Evolutionary conservation across 2,797 vertebrate genomes (phyloP).

Genomic region (Pogoniulus pusillus): DNA sequence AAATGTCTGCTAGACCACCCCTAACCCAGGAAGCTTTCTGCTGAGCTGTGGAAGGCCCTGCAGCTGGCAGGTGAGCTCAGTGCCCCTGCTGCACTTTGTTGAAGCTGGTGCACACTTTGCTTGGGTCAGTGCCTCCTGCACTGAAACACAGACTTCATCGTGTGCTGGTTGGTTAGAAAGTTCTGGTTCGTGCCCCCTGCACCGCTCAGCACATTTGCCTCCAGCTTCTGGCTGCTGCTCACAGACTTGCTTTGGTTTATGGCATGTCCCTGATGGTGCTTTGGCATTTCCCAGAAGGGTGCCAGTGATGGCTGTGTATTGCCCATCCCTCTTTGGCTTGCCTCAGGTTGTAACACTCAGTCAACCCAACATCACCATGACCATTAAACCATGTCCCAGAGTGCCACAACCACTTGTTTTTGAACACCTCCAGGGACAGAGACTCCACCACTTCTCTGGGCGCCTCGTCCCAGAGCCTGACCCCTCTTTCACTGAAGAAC

Average conservation of each 20-base stretch:
- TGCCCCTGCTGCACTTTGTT: not conserved
- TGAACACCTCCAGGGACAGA: too few species aligned
- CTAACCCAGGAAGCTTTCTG: not conserved
- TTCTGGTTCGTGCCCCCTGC: not conserved
- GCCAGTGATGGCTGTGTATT: not conserved
- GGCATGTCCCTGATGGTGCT: not conserved
- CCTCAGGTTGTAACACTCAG: slow-evolving; percentile 40
- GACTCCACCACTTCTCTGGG: too few species aligned
- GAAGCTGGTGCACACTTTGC: not conserved
- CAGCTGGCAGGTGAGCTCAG: not conserved
- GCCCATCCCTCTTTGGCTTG: not conserved
- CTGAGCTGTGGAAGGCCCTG: not conserved
- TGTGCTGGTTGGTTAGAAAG: not conserved
- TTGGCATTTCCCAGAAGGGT: not conserved
- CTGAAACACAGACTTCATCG: not conserved
- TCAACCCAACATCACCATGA: not conserved
- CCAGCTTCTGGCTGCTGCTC: not conserved
- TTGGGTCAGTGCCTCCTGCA: not conserved
- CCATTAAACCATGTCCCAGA: too few species aligned
- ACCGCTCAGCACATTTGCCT: not conserved
- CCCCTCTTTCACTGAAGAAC: too few species aligned
- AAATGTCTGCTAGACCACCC: not conserved
- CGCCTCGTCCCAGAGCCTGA: too few species aligned
- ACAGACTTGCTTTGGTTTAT: not conserved
- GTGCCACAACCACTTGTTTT: too few species aligned